Percentiles rank a stretch among this genome's conserved stretches.
These are phyloP conservation scores for Istiophorus platypterus DNA, from an alignment of 2,113 vertebrate species.

Conservation along the genomic window DNA sequence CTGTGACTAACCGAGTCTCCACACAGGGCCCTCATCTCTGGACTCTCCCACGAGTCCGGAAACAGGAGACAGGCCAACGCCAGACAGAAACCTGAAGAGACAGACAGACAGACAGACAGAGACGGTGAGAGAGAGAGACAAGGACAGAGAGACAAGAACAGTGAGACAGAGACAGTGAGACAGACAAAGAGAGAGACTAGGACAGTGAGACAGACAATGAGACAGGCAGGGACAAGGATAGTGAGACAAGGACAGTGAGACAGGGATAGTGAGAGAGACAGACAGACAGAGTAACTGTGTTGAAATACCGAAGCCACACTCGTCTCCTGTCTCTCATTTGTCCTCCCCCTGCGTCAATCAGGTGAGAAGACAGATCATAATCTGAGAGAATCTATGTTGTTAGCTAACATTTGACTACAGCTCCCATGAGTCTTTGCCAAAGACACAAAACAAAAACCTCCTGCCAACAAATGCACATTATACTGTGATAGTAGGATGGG, in stretches of 20 bases:
- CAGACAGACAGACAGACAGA: background rate
- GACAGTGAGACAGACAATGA: too few relatives aligned
- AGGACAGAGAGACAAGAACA: background rate
- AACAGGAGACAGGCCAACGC: conserved; percentile 87
- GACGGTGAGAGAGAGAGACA: background rate
- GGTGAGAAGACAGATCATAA: too few relatives aligned
- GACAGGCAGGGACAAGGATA: background rate
- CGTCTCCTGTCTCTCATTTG: background rate
- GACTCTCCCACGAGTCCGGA: conserved; percentile 87
- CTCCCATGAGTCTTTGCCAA: too few relatives aligned
- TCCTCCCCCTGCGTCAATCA: background rate
- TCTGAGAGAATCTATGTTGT: too few relatives aligned
- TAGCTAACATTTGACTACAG: too few relatives aligned
- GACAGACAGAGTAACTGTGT: background rate
- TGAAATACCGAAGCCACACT: too few relatives aligned
- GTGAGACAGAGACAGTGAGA: background rate
- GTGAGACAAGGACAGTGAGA: background rate
- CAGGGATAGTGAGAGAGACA: background rate
- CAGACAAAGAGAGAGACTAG: background rate
- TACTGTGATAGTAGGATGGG: too few relatives aligned
- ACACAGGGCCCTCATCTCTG: conserved; percentile 86
- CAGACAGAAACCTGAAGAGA: conserved; percentile 82
- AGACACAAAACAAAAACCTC: too few relatives aligned
- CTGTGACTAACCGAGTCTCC: conserved; percentile 79
- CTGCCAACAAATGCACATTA: too few relatives aligned